phyloP scores from a whole-genome alignment of 2,888 invertebrate species.

The Sialis fuliginosa region DNA sequence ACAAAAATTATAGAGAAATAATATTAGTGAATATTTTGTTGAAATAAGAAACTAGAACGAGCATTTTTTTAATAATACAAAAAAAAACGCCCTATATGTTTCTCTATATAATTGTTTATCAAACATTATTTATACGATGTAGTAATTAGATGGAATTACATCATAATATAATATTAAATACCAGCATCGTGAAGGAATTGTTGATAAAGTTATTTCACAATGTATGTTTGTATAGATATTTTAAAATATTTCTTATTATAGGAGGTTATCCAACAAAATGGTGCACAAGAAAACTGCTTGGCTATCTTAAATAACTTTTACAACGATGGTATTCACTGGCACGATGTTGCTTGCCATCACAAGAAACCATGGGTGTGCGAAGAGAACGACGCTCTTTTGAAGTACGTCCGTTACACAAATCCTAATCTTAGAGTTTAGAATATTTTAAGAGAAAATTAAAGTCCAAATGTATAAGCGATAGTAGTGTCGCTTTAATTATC shows the following conservation, averaged over 20 bases:
- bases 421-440: slow-evolving; percentile 54
- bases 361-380: slow-evolving; percentile 79
- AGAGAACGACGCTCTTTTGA: slow-evolving; percentile 70
- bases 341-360: slow-evolving; percentile 81
- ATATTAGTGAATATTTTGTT: too few species aligned
- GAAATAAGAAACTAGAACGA: too few species aligned
- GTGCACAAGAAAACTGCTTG: slow-evolving; percentile 71
- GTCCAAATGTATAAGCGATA: not conserved
- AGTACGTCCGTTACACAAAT: slow-evolving; percentile 68
- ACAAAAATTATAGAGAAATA: too few species aligned
- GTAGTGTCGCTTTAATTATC: too few species aligned
- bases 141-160: too few species aligned
- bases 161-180: too few species aligned
- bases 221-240: not conserved
- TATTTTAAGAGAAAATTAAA: not conserved
- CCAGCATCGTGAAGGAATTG: too few species aligned
- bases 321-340: slow-evolving; percentile 82
- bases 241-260: slow-evolving; percentile 15
- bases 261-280: slow-evolving; percentile 56
- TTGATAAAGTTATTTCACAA: too few species aligned
- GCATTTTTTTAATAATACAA: too few species aligned
- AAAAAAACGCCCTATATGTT: too few species aligned
- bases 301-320: slow-evolving; percentile 80
- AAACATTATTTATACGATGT: too few species aligned
- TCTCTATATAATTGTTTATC: too few species aligned